Percentiles rank a stretch among this genome's conserved stretches.
Conservation (phyloP, 2,113 vertebrate species). For the Pseudolaguvia tuberculata region DNA sequence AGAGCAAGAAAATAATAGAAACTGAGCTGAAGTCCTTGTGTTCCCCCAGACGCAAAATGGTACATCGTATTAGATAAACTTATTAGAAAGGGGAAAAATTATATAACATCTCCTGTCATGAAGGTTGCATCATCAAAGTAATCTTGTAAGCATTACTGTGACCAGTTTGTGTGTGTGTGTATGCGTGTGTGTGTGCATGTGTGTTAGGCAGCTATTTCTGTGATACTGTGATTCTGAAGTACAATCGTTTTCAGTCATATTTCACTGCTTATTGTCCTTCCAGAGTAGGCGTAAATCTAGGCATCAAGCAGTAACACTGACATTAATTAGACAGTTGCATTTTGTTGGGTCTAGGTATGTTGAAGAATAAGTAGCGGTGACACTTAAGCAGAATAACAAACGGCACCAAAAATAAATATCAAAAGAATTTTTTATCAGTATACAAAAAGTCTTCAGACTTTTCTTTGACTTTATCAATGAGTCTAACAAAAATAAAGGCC, state of each 20-base stretch:
- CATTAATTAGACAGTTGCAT: conserved; percentile 88
- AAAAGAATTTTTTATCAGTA: conserved; percentile 91
- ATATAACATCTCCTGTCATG: conserved; percentile 39
- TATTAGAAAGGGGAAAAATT: conserved; percentile 24
- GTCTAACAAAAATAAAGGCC: conserved; percentile 98
- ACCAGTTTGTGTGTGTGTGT: conserved; percentile 20
- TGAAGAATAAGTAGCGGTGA: conserved; percentile 86
- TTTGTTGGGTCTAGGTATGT: conserved; percentile 73
- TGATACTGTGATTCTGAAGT: conserved; percentile 37
- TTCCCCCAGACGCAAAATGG: conserved; percentile 41
- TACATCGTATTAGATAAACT: conserved; percentile 43
- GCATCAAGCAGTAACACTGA: conserved; percentile 98
- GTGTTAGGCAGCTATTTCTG: conserved; percentile 41
- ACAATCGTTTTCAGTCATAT: conserved; percentile 8
- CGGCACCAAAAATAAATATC: conserved; percentile 99
- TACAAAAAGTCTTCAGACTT: conserved; percentile 84
- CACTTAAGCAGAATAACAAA: conserved; percentile 96
- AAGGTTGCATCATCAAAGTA: conserved; percentile 35
- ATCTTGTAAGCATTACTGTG: conserved; percentile 33
- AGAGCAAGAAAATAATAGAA: background rate
- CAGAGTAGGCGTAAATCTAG: conserved; percentile 62
- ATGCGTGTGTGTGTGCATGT: conserved; percentile 16
- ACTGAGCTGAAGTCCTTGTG: conserved; percentile 17
- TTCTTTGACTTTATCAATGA: conserved; percentile 86
- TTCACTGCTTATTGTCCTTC: conserved; percentile 30